These are phyloP conservation scores for Hippocampus mohnikei DNA, from an alignment of 2,113 vertebrate genomes.

Conservation along the genomic window DNA sequence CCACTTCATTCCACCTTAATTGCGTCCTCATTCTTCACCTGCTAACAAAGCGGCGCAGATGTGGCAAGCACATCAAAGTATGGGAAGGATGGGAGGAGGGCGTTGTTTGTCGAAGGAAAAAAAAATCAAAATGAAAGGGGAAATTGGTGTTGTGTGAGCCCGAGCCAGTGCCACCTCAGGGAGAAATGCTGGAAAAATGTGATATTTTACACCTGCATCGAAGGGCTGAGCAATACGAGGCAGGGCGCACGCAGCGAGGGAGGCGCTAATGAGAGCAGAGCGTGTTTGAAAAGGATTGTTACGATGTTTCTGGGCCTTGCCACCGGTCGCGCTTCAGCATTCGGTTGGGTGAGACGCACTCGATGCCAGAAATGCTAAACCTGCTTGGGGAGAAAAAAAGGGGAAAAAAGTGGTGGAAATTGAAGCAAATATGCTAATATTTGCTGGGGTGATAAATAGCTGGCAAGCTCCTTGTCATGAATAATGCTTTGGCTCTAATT, in stretches of 20 bases:
- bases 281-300: conserved; percentile 44
- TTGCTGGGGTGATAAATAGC: conserved; percentile 62
- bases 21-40: conserved; percentile 68
- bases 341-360: conserved; percentile 51
- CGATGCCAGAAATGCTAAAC: conserved; percentile 63
- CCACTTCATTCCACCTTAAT: conserved; percentile 57
- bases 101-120: conserved; percentile 64
- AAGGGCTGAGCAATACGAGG: conserved; percentile 64
- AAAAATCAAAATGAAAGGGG: conserved; percentile 67
- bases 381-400: conserved; percentile 18
- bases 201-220: conserved; percentile 79
- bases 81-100: conserved; percentile 53
- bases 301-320: conserved; percentile 64
- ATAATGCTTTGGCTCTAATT: conserved; percentile 68
- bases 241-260: conserved; percentile 47
- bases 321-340: conserved; percentile 62
- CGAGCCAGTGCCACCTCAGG: conserved; percentile 75
- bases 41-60: conserved; percentile 74
- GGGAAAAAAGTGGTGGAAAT: conserved; percentile 60
- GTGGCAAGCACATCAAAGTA: conserved; percentile 74
- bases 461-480: conserved; percentile 62
- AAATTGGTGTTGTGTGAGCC: conserved; percentile 71
- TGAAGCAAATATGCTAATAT: conserved; percentile 67
- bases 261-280: conserved; percentile 62
- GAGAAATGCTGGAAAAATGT: conserved; percentile 76